Percentiles rank a stretch among this genome's conserved stretches.
phyloP scores from a whole-genome alignment of 2,113 vertebrate genomes.

The Leptobrachium leishanense region DNA sequence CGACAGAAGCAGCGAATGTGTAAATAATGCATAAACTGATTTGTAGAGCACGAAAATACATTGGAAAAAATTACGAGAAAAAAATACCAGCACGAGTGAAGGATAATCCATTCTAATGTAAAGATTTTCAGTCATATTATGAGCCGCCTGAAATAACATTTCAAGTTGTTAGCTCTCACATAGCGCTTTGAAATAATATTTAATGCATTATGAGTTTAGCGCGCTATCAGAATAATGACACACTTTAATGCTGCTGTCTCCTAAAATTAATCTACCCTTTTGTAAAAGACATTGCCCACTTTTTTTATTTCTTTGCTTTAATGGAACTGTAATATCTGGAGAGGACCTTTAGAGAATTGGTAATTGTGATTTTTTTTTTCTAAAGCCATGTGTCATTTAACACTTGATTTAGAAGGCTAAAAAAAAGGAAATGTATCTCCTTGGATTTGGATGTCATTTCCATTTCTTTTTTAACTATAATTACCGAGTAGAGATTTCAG shows the following conservation, averaged over 20 bases:
- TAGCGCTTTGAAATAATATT: slow-evolving; percentile 7
- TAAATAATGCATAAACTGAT: background rate
- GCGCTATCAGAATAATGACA: slow-evolving; percentile 2
- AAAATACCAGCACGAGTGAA: background rate
- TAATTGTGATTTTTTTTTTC: slow-evolving; percentile 9
- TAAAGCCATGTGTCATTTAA: slow-evolving; percentile 13
- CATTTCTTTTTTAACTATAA: slow-evolving; percentile 19
- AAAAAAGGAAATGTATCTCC: slow-evolving; percentile 9
- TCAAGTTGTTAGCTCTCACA: background rate
- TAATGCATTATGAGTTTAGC: background rate
- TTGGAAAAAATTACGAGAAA: background rate
- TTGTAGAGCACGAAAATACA: background rate
- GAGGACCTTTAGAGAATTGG: slow-evolving; percentile 7
- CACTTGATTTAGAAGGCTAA: slow-evolving; percentile 24
- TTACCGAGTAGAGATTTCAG: slow-evolving; percentile 3
- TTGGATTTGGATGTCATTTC: slow-evolving; percentile 37
- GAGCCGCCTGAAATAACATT: background rate
- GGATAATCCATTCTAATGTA: background rate
- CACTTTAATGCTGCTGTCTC: slow-evolving; percentile 20
- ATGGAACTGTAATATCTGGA: slow-evolving; percentile 24
- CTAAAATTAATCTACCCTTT: slow-evolving; percentile 25
- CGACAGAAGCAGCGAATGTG: background rate
- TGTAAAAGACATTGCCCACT: slow-evolving; percentile 22
- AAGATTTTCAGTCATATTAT: background rate
- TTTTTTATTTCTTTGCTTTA: slow-evolving; percentile 16